A percentile compares a stretch with the other conserved stretches of the same genome.
Evolutionary conservation across 2,888 invertebrate species (phyloP).

Genomic region (Chromoteleia sp.): DNA sequence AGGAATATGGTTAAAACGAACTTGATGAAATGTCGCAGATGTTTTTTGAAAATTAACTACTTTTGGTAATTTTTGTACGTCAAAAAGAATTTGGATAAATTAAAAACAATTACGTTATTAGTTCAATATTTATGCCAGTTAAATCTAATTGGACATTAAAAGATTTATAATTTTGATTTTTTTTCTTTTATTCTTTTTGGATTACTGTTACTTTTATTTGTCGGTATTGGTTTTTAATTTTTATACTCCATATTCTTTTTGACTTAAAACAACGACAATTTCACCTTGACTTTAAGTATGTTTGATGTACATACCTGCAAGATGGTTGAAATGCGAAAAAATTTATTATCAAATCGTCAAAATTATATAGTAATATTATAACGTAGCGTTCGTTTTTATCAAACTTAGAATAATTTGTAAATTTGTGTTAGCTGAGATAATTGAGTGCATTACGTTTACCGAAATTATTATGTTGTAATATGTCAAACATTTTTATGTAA

Average conservation of each 20-base stretch:
- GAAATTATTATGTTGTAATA: neutral
- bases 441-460: neutral
- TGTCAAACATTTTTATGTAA: no score
- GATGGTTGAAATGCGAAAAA: neutral
- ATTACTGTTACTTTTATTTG: neutral
- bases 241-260: conserved; percentile 5
- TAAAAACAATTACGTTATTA: neutral
- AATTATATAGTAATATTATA: no score
- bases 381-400: no score
- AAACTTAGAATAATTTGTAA: no score
- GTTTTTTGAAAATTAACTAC: neutral
- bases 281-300: conserved; percentile 4
- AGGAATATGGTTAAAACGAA: conserved; percentile 3
- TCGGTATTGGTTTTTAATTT: neutral
- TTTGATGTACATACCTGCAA: neutral
- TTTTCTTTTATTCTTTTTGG: neutral
- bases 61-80: neutral
- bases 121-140: no score
- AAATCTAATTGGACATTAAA: neutral
- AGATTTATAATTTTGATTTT: neutral
- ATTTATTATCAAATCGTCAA: neutral
- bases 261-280: neutral
- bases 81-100: conserved; percentile 14
- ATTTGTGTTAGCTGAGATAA: no score
- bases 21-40: neutral